A percentile compares a stretch with the other conserved stretches of the same genome.
Evolutionary conservation across 2,113 vertebrate genomes (phyloP).

Genomic region (Gymnarchus niloticus): DNA sequence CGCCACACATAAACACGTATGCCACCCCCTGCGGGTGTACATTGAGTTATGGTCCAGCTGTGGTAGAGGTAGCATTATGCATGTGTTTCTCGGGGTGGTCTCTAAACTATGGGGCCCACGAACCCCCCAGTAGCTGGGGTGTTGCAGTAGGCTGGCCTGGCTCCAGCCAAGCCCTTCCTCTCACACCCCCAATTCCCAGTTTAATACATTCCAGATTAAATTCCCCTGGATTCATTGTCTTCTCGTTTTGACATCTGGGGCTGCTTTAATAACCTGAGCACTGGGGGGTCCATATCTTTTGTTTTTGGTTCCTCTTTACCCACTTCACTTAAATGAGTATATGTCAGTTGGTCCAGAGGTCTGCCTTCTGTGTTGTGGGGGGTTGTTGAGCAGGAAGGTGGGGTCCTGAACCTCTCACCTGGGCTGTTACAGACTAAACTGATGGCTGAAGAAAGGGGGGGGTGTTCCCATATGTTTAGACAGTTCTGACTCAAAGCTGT

Average conservation of each 20-base stretch:
- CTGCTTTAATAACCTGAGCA: constrained; percentile 17
- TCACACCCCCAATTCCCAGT: background rate
- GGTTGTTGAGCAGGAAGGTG: background rate
- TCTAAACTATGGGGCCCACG: background rate
- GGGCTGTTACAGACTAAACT: background rate
- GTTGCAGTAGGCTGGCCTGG: constrained; percentile 19
- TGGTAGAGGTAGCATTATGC: background rate
- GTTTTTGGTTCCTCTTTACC: background rate
- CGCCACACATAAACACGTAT: background rate
- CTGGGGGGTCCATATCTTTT: background rate
- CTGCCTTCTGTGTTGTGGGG: background rate
- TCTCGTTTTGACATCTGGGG: constrained; percentile 23
- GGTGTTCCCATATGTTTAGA: background rate
- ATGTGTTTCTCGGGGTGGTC: background rate
- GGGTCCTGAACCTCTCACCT: too few relatives aligned
- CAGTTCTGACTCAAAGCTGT: background rate
- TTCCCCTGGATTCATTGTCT: constrained; percentile 19
- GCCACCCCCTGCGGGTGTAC: background rate
- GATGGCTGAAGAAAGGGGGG: background rate
- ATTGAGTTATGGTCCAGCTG: background rate
- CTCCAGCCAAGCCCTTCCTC: constrained; percentile 20
- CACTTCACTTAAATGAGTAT: background rate
- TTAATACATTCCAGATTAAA: constrained; percentile 31
- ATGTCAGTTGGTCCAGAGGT: background rate
- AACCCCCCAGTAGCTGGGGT: constrained; percentile 23